Base-by-base conservation (phyloP, 2,888 invertebrate genomes). In the Xiphydria camelus region DNA sequence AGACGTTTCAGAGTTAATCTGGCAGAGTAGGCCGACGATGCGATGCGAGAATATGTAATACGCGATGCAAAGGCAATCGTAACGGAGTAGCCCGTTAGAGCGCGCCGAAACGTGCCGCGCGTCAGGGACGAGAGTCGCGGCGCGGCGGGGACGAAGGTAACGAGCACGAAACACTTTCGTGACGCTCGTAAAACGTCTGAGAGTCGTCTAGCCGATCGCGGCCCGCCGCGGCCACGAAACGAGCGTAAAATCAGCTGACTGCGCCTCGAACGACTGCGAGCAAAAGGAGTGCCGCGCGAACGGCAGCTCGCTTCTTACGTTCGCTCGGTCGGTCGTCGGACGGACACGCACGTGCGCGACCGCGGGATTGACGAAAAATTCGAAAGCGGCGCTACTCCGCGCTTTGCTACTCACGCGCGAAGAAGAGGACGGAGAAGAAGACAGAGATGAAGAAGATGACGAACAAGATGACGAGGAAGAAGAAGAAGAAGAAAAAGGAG, bases 111-210 rank as follows among this genome's bases (percentile, higher is more conserved):
- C n/a, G n/a, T n/a, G n/a, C n/a, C n/a, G n/a, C n/a, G n/a, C n/a
- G n/a, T n/a, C n/a, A n/a, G n/a, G n/a, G n/a, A n/a, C n/a, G n/a
- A n/a, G n/a, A n/a, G n/a, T n/a, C n/a, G n/a, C n/a, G n/a, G n/a
- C n/a, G n/a, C n/a, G 10, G 14, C 14, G 35, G 23, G 35, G 18
- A 29, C 26, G 37, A 43, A 33, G 21, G 43, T 38, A 43, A 43
- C 17, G 32, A 43, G 37, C 43, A 37, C 43, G 26, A 42, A 25
- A 33, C 35, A 19, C 42, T 42, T 36, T 36, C 44, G 44, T 21
- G 44, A 39, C 39, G 45, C 19, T 45, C 45, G 32, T 39, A 45
- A 45, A 45, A 39, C 18, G 45, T 45, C 39, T 45, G 45, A 39
- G 38, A 25, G 22, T 19, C 39, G 33, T 45, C 45, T 39, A 39